Conservation (phyloP, 2,888 invertebrate genomes). For the Siphonodentalium dalli region DNA sequence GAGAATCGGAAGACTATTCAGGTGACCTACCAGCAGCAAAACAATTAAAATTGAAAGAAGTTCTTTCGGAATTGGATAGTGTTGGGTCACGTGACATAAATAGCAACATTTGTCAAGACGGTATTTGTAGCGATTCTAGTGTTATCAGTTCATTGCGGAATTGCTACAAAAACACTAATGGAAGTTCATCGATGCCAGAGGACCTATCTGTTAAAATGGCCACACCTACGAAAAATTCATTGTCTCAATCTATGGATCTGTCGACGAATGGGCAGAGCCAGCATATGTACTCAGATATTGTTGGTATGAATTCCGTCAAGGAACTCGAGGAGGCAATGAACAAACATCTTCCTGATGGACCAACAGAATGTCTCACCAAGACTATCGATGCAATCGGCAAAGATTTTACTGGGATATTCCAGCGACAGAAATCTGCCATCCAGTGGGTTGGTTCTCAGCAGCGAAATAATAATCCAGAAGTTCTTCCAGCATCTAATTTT, state of each 20-base stretch:
- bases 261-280: neutral
- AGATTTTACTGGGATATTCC: conserved; percentile 3
- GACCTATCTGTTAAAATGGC: too few relatives aligned
- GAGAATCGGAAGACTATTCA: conserved; percentile 14
- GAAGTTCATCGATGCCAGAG: too few relatives aligned
- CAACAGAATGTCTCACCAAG: neutral
- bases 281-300: neutral
- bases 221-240: too few relatives aligned
- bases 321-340: conserved; percentile 97
- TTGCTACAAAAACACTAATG: too few relatives aligned
- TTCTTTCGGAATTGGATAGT: too few relatives aligned
- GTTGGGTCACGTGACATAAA: too few relatives aligned
- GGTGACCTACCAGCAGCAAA: too few relatives aligned
- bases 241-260: too few relatives aligned
- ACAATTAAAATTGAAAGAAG: too few relatives aligned
- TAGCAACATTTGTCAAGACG: too few relatives aligned
- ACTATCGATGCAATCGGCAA: neutral
- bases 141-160: too few relatives aligned
- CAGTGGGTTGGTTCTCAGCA: conserved; percentile 83
- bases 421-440: conserved; percentile 69
- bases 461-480: conserved; percentile 31
- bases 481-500: conserved; percentile 85
- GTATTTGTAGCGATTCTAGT: too few relatives aligned
- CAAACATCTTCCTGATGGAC: conserved; percentile 76
- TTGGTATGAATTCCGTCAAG: conserved; percentile 74